Evolutionary conservation across 2,888 invertebrate species (phyloP).

Genomic region (Acronicta alni): DNA sequence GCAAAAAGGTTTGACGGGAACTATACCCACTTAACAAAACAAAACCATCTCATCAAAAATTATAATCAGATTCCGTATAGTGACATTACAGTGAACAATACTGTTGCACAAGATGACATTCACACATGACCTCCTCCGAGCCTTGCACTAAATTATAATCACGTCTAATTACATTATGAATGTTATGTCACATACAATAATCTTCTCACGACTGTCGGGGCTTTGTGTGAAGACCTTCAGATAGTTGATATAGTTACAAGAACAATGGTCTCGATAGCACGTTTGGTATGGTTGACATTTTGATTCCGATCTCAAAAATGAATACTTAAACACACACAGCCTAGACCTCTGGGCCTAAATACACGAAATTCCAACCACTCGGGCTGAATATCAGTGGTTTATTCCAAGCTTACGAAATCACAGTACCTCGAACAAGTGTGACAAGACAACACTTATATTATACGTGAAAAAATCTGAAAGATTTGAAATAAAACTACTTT

Average conservation of each 20-base stretch:
- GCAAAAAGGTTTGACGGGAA: too few relatives aligned
- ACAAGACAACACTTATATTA: too few relatives aligned
- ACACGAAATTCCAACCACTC: too few relatives aligned
- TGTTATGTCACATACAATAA: constrained; percentile 78
- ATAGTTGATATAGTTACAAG: constrained; percentile 40
- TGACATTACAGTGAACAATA: constrained; percentile 54
- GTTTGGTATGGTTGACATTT: constrained; percentile 47
- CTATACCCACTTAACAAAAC: constrained; percentile 6
- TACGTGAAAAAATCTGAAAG: too few relatives aligned
- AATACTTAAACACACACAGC: too few relatives aligned
- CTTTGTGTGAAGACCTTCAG: constrained; percentile 54
- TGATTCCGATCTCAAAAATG: constrained; percentile 5
- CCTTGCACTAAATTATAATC: constrained; percentile 83
- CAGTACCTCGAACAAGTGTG: too few relatives aligned
- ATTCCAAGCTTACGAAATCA: too few relatives aligned
- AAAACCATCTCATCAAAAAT: constrained; percentile 47
- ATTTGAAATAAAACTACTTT: too few relatives aligned
- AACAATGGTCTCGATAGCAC: constrained; percentile 52
- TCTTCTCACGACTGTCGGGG: constrained; percentile 73
- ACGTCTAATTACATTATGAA: constrained; percentile 73
- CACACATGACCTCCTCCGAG: constrained; percentile 67
- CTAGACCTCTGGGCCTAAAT: too few relatives aligned
- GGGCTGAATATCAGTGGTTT: too few relatives aligned
- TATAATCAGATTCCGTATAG: constrained; percentile 45
- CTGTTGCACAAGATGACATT: constrained; percentile 64